These are phyloP conservation scores for Drosophila kuntzei DNA, from an alignment of 2,888 invertebrate genomes.

Conservation along the genomic window DNA sequence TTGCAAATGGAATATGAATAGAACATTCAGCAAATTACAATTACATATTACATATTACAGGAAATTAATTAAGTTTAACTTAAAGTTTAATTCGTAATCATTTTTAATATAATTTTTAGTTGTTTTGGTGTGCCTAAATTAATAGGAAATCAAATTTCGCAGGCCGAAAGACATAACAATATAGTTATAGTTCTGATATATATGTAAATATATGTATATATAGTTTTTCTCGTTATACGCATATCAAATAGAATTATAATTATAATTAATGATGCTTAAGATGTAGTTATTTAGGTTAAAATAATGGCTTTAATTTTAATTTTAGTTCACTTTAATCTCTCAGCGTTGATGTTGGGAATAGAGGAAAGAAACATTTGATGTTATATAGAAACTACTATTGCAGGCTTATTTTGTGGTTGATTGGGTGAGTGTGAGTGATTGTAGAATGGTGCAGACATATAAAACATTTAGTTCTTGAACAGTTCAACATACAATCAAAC, in stretches of 20 bases:
- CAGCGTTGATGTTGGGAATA: slow-evolving; percentile 30
- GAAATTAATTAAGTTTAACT: slow-evolving; percentile 52
- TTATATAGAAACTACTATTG: slow-evolving; percentile 71
- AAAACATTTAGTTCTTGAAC: slow-evolving; percentile 35
- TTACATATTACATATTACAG: slow-evolving; percentile 49
- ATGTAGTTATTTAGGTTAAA: slow-evolving; percentile 47
- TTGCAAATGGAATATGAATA: slow-evolving; percentile 32
- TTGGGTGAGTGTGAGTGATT: slow-evolving; percentile 1
- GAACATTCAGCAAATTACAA: slow-evolving; percentile 44
- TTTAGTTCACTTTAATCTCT: slow-evolving; percentile 63
- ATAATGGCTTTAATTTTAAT: slow-evolving; percentile 47
- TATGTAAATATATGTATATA: slow-evolving; percentile 12
- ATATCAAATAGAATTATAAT: slow-evolving; percentile 55
- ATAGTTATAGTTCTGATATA: slow-evolving; percentile 43
- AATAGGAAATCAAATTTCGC: slow-evolving; percentile 77
- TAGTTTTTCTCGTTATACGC: slow-evolving; percentile 47
- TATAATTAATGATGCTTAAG: slow-evolving; percentile 50
- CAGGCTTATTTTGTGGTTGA: slow-evolving; percentile 36
- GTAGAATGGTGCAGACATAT: slow-evolving; percentile 33
- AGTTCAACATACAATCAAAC: slow-evolving; percentile 36
- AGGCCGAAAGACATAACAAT: slow-evolving; percentile 69
- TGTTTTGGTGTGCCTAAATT: slow-evolving; percentile 62
- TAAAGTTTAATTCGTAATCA: slow-evolving; percentile 42
- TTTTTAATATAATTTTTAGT: slow-evolving; percentile 24
- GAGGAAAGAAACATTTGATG: slow-evolving; percentile 59